Percentiles rank a stretch among this genome's conserved stretches.
Conservation (phyloP, 2,888 invertebrate genomes). For the Syritta pipiens region DNA sequence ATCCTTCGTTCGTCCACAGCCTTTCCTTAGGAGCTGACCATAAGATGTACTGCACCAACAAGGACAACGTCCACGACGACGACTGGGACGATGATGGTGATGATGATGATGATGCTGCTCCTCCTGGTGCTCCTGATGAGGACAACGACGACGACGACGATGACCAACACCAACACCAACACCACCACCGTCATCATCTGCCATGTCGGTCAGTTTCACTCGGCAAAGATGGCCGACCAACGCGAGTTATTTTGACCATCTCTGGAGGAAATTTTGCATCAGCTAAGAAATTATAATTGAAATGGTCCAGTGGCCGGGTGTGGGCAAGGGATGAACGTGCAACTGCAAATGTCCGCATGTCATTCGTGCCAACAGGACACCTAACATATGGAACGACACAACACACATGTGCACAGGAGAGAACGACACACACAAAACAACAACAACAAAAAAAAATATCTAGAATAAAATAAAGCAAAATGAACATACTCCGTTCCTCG, state of each 20-base stretch:
- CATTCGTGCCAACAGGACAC: slow-evolving; percentile 60
- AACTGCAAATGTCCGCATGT: slow-evolving; percentile 61
- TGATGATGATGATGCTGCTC: slow-evolving; percentile 11
- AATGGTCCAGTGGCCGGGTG: slow-evolving; percentile 47
- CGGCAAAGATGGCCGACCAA: slow-evolving; percentile 66
- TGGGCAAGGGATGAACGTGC: slow-evolving; percentile 31
- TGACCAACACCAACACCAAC: slow-evolving; percentile 30
- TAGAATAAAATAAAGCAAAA: not conserved
- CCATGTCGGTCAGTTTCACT: slow-evolving; percentile 54
- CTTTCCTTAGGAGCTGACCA: slow-evolving; percentile 62
- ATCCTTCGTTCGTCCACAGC: slow-evolving; percentile 55
- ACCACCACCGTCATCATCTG: not conserved
- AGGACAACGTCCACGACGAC: slow-evolving; percentile 7
- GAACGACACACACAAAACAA: slow-evolving; percentile 32
- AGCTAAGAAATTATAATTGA: slow-evolving; percentile 69
- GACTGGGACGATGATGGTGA: slow-evolving; percentile 10
- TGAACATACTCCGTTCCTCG: no score
- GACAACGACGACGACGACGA: slow-evolving; percentile 19
- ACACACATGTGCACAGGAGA: slow-evolving; percentile 15
- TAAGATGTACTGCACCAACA: slow-evolving; percentile 56
- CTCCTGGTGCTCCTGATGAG: not conserved
- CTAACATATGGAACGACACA: slow-evolving; percentile 52
- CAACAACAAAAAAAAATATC: not conserved
- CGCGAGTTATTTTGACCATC: slow-evolving; percentile 68
- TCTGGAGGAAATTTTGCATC: slow-evolving; percentile 69